phyloP scores from a whole-genome alignment of 64 coral and sea anemone species.

The Dendronephthya gigantea region DNA sequence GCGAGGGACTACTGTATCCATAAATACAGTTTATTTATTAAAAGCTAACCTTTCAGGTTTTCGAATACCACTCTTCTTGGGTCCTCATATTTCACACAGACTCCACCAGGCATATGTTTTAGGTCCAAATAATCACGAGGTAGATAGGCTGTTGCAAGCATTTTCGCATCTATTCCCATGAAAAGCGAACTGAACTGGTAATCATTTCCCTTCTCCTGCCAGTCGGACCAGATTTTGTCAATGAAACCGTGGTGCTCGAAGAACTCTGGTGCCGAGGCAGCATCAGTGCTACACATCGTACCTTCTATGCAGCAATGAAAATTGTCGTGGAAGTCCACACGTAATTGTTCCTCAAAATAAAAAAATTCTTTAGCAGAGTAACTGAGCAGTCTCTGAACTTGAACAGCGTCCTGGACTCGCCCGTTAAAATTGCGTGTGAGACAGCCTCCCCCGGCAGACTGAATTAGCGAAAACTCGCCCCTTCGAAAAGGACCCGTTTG shows the following conservation, averaged over 20 bases:
- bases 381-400: not conserved
- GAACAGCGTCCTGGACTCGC: not conserved
- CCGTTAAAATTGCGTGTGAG: constrained; percentile 10
- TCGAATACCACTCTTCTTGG: not conserved
- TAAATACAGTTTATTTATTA: no score
- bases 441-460: constrained; percentile 21
- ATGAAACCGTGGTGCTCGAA: constrained; percentile 30
- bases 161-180: not conserved
- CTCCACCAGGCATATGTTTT: not conserved
- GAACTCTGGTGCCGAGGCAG: constrained; percentile 35
- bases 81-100: not conserved
- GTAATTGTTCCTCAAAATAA: constrained; percentile 25
- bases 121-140: not conserved
- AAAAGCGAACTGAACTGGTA: not conserved
- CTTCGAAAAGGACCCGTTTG: constrained; percentile 31
- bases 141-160: not conserved
- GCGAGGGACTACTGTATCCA: no score
- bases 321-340: not conserved
- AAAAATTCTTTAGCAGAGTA: not conserved
- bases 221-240: constrained; percentile 2
- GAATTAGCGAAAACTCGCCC: not conserved
- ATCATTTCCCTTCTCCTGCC: not conserved
- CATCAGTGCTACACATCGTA: constrained; percentile 26
- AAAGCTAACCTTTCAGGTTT: not conserved
- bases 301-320: constrained; percentile 31